Evolutionary conservation across 2,888 invertebrate genomes (phyloP).

Genomic region (Lasioglossum zephyrum): DNA sequence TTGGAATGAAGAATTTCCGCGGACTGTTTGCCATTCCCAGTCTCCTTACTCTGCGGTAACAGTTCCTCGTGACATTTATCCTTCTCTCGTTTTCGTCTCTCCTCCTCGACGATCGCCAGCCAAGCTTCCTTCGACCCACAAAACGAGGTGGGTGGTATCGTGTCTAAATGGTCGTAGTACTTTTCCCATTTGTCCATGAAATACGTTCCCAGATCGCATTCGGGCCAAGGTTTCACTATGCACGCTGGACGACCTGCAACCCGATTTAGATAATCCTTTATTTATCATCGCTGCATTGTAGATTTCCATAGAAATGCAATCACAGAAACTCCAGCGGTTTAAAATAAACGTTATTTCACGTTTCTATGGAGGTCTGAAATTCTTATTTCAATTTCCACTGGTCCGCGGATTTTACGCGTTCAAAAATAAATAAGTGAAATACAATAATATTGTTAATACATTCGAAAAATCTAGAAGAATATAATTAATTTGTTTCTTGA

Average conservation of each 20-base stretch:
- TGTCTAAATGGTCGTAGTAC: constrained; percentile 63
- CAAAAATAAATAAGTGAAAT: background rate
- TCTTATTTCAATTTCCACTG: background rate
- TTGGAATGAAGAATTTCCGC: background rate
- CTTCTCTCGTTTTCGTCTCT: constrained; percentile 11
- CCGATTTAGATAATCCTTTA: background rate
- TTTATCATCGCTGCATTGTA: background rate
- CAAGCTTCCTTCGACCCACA: constrained; percentile 63
- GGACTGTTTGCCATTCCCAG: background rate
- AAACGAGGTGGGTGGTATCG: constrained; percentile 61
- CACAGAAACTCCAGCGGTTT: background rate
- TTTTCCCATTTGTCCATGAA: constrained; percentile 65
- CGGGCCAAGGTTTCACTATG: constrained; percentile 57
- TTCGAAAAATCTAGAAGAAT: too few relatives aligned
- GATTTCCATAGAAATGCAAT: background rate
- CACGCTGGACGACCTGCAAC: constrained; percentile 44
- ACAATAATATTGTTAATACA: too few relatives aligned
- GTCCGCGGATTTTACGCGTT: background rate
- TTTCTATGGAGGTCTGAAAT: background rate
- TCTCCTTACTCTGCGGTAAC: constrained; percentile 1
- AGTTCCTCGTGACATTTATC: background rate
- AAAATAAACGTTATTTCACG: background rate
- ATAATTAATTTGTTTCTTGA: too few relatives aligned
- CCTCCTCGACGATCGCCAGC: constrained; percentile 28
- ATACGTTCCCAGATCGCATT: constrained; percentile 63